Evolutionary conservation across 2,888 invertebrate species (phyloP), one percentile per base, ranked within the genome.

Genomic region (Anodontia alba): DNA sequence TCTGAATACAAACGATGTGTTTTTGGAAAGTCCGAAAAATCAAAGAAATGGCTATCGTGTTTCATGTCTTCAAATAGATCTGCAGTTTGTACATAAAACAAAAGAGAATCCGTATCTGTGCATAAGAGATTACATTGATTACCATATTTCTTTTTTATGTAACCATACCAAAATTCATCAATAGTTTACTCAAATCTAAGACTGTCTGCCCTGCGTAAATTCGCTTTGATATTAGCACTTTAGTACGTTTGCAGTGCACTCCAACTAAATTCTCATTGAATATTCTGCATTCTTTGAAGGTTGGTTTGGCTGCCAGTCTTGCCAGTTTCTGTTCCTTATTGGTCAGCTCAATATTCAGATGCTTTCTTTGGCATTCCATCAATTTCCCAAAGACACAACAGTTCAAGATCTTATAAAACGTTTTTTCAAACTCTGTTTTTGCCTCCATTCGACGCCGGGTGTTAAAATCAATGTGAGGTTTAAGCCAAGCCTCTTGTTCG

Each of bases 181-280:
- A 82, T 0, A 80, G 76, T 90, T 95, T 95, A 0, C 91, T 93
- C 42, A 95, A 42, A 72, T 95, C 95, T n/a, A 51, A n/a, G 7
- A 51, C 23, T 7, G 20, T 51, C 20, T n/a, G 23, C 10, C 51
- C 51, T 7, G 51, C 51, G 20, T 51, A 51, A 51, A 51, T 51
- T 15, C 15, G 51, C 15, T n/a, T 12, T n/a, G 15, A n/a, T 51
- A 51, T n/a, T 5, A 51, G 5, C 5, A 51, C 23, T n/a, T 51
- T 12, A 12, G 23, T n/a, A 12, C 23, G 15, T n/a, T 51, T 51
- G 20, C 15, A n/a, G 23, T 51, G 15, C 5, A 51, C 51, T n/a
- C n/a, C n/a, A 51, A n/a, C n/a, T n/a, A n/a, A n/a, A n/a, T n/a
- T n/a, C n/a, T n/a, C n/a, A n/a, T n/a, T n/a, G n/a, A n/a, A 51